Percentiles rank a stretch among this genome's conserved stretches.
Conservation (phyloP, 2,113 vertebrate genomes). For the Bufo gargarizans region DNA sequence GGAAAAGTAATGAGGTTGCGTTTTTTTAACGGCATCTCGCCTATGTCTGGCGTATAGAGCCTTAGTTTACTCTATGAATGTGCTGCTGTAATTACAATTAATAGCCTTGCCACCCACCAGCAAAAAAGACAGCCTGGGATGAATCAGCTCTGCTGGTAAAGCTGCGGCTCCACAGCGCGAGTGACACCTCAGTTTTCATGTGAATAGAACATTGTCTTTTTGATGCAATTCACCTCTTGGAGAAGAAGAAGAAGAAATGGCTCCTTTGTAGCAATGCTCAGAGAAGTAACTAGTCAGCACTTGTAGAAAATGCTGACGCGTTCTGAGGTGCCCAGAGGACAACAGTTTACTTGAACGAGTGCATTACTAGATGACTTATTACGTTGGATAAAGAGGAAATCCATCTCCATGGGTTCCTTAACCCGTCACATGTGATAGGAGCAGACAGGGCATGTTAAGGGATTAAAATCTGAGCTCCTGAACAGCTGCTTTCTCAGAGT, state of each 20-base stretch:
- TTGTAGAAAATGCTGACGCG: slow-evolving; percentile 61
- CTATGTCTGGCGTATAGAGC: slow-evolving; percentile 34
- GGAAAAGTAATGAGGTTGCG: slow-evolving; percentile 51
- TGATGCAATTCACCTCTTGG: slow-evolving; percentile 59
- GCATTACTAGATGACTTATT: slow-evolving; percentile 60
- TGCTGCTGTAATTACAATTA: slow-evolving; percentile 57
- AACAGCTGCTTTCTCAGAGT: slow-evolving; percentile 48
- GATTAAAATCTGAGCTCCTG: slow-evolving; percentile 43
- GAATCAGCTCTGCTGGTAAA: slow-evolving; percentile 44
- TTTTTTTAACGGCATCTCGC: slow-evolving; percentile 47
- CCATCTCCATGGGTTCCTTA: slow-evolving; percentile 60
- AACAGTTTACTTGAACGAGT: slow-evolving; percentile 59
- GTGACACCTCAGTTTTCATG: slow-evolving; percentile 62
- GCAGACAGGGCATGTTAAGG: slow-evolving; percentile 40
- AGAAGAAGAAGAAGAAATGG: slow-evolving; percentile 49
- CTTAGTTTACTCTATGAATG: slow-evolving; percentile 49
- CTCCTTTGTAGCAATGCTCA: slow-evolving; percentile 54
- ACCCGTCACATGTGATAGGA: slow-evolving; percentile 31
- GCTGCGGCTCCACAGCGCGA: slow-evolving; percentile 53
- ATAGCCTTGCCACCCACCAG: slow-evolving; percentile 56
- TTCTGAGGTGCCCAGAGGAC: slow-evolving; percentile 59
- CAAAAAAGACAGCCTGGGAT: slow-evolving; percentile 38
- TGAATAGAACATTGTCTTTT: slow-evolving; percentile 36
- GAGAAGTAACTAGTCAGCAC: slow-evolving; percentile 62
- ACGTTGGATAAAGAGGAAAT: slow-evolving; percentile 61